Evolutionary conservation across 1,140 invertebrate genomes (phyloP).

Genomic region (Theocolax elegans): DNA sequence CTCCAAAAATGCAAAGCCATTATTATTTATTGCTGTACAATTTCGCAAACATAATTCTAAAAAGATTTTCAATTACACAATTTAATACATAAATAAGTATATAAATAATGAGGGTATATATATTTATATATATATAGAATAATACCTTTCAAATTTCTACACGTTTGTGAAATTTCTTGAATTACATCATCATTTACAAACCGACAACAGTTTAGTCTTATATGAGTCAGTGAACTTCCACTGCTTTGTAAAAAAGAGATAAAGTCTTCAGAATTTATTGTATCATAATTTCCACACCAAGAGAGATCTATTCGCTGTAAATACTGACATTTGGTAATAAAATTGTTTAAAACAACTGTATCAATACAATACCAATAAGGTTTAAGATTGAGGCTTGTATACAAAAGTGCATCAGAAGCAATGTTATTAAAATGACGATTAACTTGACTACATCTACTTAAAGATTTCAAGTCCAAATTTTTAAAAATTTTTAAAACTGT

Average conservation of each 20-base stretch:
- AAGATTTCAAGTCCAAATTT: conserved; percentile 81
- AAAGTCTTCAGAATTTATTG: conserved; percentile 71
- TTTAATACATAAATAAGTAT: too few relatives aligned
- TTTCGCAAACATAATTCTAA: conserved; percentile 77
- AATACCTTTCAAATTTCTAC: conserved; percentile 77
- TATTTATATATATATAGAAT: too few relatives aligned
- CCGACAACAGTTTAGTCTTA: conserved; percentile 80
- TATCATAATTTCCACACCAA: conserved; percentile 85
- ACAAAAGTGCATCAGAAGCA: conserved; percentile 80
- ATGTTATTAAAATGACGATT: conserved; percentile 80
- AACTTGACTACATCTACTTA: conserved; percentile 80
- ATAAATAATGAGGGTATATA: too few relatives aligned
- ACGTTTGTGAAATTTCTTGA: conserved; percentile 72
- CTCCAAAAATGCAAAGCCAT: conserved; percentile 73
- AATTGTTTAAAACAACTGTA: conserved; percentile 67
- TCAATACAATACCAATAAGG: conserved; percentile 76
- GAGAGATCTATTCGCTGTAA: conserved; percentile 84
- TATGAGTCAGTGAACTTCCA: conserved; percentile 75
- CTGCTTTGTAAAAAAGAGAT: conserved; percentile 74
- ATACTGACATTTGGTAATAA: conserved; percentile 73
- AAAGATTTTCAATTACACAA: conserved; percentile 47
- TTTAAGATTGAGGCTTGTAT: conserved; percentile 82
- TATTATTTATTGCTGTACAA: conserved; percentile 68
- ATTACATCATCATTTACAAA: conserved; percentile 77
- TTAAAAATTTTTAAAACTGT: conserved; percentile 78